A percentile compares a stretch with the other conserved stretches of the same genome.
phyloP scores from a whole-genome alignment of 2,888 invertebrate genomes.

The Andrena fulva region DNA sequence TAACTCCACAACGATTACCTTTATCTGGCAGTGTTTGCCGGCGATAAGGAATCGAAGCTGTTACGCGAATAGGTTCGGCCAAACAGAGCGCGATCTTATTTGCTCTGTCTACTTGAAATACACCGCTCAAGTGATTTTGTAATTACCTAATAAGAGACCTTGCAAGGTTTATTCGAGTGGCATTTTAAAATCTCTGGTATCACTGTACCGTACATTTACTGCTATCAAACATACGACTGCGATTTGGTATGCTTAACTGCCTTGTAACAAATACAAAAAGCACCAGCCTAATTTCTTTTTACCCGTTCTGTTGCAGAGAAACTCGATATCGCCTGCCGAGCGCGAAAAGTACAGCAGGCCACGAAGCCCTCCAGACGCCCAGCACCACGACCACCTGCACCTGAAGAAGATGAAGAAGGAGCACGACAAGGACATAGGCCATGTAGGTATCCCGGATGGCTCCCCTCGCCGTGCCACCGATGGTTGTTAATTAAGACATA shows the following conservation, averaged over 20 bases:
- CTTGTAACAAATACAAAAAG: no score
- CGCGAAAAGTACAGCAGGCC: conserved; percentile 91
- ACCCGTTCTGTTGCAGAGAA: conserved; percentile 87
- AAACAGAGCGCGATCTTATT: conserved; percentile 1
- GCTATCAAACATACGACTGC: no score
- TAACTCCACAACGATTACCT: conserved; percentile 44
- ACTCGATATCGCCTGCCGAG: conserved; percentile 92
- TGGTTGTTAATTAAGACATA: conserved; percentile 58
- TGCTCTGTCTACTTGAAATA: background rate
- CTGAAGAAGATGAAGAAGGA: conserved; percentile 89
- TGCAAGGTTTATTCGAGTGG: no score
- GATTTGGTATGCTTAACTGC: no score
- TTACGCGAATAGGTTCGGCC: conserved; percentile 8
- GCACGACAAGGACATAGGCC: conserved; percentile 93
- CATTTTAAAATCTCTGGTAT: no score
- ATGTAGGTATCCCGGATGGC: conserved; percentile 87
- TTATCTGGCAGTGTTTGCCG: conserved; percentile 42
- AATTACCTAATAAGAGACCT: background rate
- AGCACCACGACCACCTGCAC: conserved; percentile 89
- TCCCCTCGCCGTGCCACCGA: background rate
- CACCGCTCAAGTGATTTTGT: background rate
- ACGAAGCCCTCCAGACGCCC: conserved; percentile 91
- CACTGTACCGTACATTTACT: no score
- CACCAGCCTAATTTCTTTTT: background rate
- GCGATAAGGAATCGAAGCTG: conserved; percentile 41